Conservation (phyloP, 2,888 invertebrate species). For the Hypena proboscidalis region DNA sequence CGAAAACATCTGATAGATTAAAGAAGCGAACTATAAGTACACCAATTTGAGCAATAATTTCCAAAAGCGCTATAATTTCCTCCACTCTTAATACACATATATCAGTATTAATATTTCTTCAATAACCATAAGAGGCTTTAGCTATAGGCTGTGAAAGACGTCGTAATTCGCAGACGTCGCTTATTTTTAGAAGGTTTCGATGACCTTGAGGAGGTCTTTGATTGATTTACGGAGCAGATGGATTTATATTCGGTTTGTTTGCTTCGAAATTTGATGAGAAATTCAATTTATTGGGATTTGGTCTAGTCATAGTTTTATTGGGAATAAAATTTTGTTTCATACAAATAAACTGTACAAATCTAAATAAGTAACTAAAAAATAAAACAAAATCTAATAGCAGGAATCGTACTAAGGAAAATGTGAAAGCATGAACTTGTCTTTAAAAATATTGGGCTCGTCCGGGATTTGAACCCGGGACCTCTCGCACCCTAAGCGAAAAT, state of each 20-base stretch:
- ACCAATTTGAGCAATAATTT: no score
- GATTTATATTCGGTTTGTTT: constrained; percentile 29
- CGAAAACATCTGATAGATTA: no score
- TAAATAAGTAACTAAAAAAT: no score
- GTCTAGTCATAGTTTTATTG: not conserved
- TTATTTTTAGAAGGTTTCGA: constrained; percentile 25
- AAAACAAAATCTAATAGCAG: no score
- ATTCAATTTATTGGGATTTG: no score
- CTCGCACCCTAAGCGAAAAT: constrained; percentile 83
- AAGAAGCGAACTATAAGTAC: no score
- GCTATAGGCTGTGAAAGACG: constrained; percentile 7
- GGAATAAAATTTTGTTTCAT: no score
- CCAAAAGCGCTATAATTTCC: no score
- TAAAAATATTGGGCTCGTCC: constrained; percentile 47
- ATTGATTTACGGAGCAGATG: constrained; percentile 35
- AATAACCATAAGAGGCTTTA: constrained; percentile 18
- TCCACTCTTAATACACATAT: no score
- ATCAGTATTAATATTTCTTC: constrained; percentile 29
- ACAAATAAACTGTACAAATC: no score
- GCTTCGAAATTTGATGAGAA: not conserved
- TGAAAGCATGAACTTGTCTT: not conserved
- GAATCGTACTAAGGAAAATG: not conserved
- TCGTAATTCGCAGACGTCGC: no score
- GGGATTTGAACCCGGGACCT: constrained; percentile 83
- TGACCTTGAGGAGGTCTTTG: constrained; percentile 35